phyloP scores from a whole-genome alignment of 2,113 vertebrate species.

The Girardinichthys multiradiatus region DNA sequence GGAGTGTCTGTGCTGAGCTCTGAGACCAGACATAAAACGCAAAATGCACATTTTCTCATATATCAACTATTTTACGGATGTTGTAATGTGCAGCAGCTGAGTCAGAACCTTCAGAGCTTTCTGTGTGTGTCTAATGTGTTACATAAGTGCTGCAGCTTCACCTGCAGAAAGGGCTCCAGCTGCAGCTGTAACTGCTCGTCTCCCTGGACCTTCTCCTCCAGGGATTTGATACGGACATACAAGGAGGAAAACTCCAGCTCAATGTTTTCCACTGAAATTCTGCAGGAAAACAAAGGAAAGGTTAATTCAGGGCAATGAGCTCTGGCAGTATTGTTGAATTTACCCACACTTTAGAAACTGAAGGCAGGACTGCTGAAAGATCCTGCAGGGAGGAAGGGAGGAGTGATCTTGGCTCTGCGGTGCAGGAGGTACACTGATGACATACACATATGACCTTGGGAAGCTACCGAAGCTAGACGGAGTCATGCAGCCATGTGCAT shows the following conservation, averaged over 20 bases:
- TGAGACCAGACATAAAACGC: conserved; percentile 56
- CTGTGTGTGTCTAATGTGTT: conserved; percentile 1
- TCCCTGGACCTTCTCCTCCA: conserved; percentile 87
- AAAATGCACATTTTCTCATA: conserved; percentile 9
- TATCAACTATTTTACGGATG: conserved; percentile 7
- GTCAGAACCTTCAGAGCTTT: conserved; percentile 36
- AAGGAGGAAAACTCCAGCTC: conserved; percentile 89
- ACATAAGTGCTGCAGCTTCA: conserved; percentile 61
- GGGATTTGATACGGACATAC: conserved; percentile 83
- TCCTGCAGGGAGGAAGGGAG: conserved; percentile 16
- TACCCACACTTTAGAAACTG: conserved; percentile 5
- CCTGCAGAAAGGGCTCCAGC: conserved; percentile 92
- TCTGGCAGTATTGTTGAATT: conserved; percentile 9
- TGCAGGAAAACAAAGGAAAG: conserved; percentile 58
- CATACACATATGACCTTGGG: conserved; percentile 58
- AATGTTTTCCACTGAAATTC: conserved; percentile 91
- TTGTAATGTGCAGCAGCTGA: conserved; percentile 19
- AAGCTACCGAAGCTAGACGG: conserved; percentile 41
- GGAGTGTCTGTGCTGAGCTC: conserved; percentile 86
- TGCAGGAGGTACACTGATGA: conserved; percentile 44
- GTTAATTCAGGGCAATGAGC: too few relatives aligned
- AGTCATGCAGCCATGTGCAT: conserved; percentile 5
- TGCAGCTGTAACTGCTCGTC: conserved; percentile 88
- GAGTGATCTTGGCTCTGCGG: conserved; percentile 23
- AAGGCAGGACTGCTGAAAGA: neutral